Evolutionary conservation across 2,797 vertebrate genomes (phyloP).

Genomic region (Champsocephalus esox): DNA sequence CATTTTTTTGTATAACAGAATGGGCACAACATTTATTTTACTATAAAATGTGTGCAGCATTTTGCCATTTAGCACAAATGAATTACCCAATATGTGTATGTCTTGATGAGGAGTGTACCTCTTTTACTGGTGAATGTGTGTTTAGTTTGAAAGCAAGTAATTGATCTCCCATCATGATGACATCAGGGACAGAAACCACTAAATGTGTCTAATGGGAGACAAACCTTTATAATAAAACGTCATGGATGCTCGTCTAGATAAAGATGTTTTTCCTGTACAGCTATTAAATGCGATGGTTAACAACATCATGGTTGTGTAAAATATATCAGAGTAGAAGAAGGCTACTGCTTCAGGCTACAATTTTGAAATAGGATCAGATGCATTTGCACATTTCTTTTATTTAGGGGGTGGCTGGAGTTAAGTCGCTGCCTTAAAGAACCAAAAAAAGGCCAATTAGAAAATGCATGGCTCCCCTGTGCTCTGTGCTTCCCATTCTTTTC

Average conservation of each 20-base stretch:
- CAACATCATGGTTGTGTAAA: background rate
- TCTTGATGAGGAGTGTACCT: background rate
- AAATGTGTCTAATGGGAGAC: constrained; percentile 53
- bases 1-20: background rate
- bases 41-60: background rate
- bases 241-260: constrained; percentile 36
- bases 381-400: constrained; percentile 18
- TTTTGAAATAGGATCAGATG: background rate
- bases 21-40: background rate
- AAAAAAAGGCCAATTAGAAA: constrained; percentile 43
- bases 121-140: background rate
- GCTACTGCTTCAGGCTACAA: background rate
- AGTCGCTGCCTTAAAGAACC: constrained; percentile 17
- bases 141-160: constrained; percentile 11
- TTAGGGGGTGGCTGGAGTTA: background rate
- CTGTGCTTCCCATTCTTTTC: constrained; percentile 29
- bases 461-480: constrained; percentile 26
- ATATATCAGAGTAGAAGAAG: background rate
- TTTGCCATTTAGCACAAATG: background rate
- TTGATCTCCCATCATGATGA: constrained; percentile 38
- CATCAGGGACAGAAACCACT: constrained; percentile 30
- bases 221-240: constrained; percentile 29
- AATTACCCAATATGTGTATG: background rate
- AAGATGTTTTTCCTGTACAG: constrained; percentile 25
- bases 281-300: background rate